A percentile compares a stretch with the other conserved stretches of the same genome.
phyloP scores from a whole-genome alignment of 2,797 vertebrate species.

The Sebastes kiyomatsui region DNA sequence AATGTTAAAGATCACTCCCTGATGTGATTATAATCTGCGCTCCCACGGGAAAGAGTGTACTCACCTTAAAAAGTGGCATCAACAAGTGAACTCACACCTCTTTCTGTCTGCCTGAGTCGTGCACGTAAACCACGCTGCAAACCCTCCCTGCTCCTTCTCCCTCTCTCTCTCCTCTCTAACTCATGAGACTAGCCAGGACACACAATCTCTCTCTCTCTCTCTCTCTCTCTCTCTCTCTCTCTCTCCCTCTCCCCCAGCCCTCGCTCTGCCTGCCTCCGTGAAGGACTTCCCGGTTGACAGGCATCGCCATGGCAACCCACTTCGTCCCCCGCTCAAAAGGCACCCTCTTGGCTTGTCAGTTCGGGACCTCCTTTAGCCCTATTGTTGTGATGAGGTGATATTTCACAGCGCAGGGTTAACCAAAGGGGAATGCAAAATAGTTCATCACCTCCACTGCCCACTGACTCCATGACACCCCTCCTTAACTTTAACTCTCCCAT shows the following conservation, averaged over 20 bases:
- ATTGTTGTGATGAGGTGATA: constrained; percentile 85
- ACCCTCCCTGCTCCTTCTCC: constrained; percentile 48
- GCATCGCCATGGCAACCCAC: constrained; percentile 77
- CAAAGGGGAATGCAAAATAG: constrained; percentile 71
- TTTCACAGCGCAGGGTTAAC: constrained; percentile 80
- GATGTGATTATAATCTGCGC: background rate
- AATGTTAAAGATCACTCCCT: background rate
- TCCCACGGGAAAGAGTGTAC: constrained; percentile 37
- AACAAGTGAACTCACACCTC: constrained; percentile 48
- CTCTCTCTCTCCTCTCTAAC: constrained; percentile 12
- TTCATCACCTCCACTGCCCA: constrained; percentile 70
- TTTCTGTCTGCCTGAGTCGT: constrained; percentile 10
- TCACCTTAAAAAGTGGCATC: constrained; percentile 58
- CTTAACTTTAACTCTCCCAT: constrained; percentile 44
- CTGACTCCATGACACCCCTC: constrained; percentile 46
- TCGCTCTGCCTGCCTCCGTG: constrained; percentile 65
- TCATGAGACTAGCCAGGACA: constrained; percentile 66
- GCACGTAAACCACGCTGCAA: constrained; percentile 38
- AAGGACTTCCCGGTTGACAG: constrained; percentile 83
- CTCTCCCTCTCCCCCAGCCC: constrained; percentile 21
- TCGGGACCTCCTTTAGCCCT: constrained; percentile 60
- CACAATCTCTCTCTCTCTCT: constrained; percentile 51
- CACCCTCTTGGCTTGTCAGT: constrained; percentile 68
- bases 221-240: constrained; percentile 31
- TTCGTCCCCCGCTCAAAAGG: constrained; percentile 67